These are phyloP conservation scores for Triplophysa bombifrons DNA, from an alignment of 2,797 vertebrate species.

Conservation along the genomic window DNA sequence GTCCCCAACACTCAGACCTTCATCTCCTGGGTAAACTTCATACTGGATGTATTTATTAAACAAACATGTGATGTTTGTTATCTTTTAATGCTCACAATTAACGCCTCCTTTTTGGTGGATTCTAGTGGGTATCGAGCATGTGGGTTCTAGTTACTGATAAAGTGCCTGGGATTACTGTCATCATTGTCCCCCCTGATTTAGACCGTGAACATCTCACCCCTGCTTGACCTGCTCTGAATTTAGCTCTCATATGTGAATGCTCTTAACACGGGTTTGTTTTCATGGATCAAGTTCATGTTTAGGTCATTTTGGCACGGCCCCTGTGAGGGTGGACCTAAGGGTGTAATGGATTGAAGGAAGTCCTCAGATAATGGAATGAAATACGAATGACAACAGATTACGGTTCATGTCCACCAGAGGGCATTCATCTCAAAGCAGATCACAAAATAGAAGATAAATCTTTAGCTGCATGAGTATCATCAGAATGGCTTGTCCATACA, in stretches of 20 bases:
- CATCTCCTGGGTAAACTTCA: constrained; percentile 2
- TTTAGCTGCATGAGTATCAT: neutral
- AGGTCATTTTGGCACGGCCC: constrained; percentile 32
- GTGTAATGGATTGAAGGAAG: constrained; percentile 6
- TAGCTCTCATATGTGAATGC: neutral
- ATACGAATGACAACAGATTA: constrained; percentile 6
- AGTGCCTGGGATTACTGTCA: constrained; percentile 34
- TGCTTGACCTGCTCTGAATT: constrained; percentile 9
- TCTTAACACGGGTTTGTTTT: constrained; percentile 4
- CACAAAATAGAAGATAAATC: neutral
- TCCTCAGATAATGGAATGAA: constrained; percentile 14
- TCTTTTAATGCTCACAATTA: too few relatives aligned
- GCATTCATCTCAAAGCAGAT: constrained; percentile 59
- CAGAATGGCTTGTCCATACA: neutral
- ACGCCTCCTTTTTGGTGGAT: neutral
- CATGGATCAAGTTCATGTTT: constrained; percentile 29
- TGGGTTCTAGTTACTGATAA: constrained; percentile 19
- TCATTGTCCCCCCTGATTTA: constrained; percentile 20
- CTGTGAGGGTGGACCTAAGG: constrained; percentile 15
- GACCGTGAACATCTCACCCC: constrained; percentile 3
- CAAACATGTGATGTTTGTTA: too few relatives aligned
- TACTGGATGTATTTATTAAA: too few relatives aligned
- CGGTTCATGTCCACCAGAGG: constrained; percentile 65
- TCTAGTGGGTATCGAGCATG: constrained; percentile 15
- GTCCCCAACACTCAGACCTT: constrained; percentile 4